Evolutionary conservation across 2,888 invertebrate species (phyloP), one percentile per base, ranked within the genome.

Genomic region (Leucania comma): DNA sequence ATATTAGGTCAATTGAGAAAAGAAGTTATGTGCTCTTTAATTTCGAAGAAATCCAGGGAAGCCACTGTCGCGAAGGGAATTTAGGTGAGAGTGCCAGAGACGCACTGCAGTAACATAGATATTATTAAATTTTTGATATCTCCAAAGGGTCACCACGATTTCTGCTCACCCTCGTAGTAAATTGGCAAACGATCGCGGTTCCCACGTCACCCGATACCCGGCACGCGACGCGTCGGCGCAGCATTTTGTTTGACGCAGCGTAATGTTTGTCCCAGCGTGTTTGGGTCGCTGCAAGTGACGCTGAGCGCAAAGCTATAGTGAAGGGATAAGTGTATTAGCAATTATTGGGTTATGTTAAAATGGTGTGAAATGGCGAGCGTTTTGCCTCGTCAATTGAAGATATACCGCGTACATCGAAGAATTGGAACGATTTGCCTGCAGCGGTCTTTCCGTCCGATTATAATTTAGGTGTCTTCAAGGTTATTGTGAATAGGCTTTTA

Each of bases 141-240:
- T 48, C 46, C 8, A n/a, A n/a, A n/a, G 46, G 46, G 46, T n/a
- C 2, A 48, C 46, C 46, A 48, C 8, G n/a, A n/a, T 22, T 10
- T 54, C 64, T 72, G 22, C 35, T 22, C 61, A 81, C 72, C 79
- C 78, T 63, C 29, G 29, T 3, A 65, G 50, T 64, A 81, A 80
- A 79, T 79, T 79, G 78, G 79, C 79, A 65, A 81, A 78, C 79
- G 73, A 67, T 79, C 29, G 1, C 67, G 42, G 78, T 86, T 86
- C 86, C 80, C 86, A 86, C 83, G 86, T 75, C 79, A 86, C 51
- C 54, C 54, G 78, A 86, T 69, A 85, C 81, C 54, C 71, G 78
- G 32, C 86, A 84, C 86, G 85, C 62, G 87, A 32, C 86, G 0
- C 71, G 74, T 75, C 42, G 14, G 38, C 86, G 66, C 77, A 61